These are phyloP conservation scores for Phrynocephalus versicolor DNA, from an alignment of 2,113 vertebrate genomes.

Conservation along the genomic window DNA sequence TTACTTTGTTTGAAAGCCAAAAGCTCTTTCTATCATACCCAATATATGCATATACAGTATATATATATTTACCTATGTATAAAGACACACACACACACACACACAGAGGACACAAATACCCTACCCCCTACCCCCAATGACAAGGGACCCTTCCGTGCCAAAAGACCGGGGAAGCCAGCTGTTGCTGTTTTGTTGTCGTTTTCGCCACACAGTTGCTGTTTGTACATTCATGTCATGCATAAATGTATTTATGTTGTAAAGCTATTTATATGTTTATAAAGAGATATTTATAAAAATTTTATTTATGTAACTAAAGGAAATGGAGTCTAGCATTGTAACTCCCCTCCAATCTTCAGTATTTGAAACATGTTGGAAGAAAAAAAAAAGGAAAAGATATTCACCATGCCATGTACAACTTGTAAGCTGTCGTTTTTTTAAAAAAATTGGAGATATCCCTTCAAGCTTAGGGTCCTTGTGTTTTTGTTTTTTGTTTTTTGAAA, in stretches of 20 bases:
- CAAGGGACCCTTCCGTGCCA: slow-evolving; percentile 74
- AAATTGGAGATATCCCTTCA: slow-evolving; percentile 36
- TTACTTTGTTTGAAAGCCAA: slow-evolving; percentile 64
- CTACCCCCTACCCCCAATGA: slow-evolving; percentile 26
- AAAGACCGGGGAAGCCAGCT: slow-evolving; percentile 77
- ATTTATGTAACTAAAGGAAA: slow-evolving; percentile 87
- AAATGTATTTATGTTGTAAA: slow-evolving; percentile 90
- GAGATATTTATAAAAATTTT: slow-evolving; percentile 87
- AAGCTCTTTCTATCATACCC: slow-evolving; percentile 66
- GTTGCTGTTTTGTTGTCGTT: no score
- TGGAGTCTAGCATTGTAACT: slow-evolving; percentile 79
- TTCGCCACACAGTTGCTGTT: slow-evolving; percentile 70
- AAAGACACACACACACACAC: slow-evolving; percentile 38
- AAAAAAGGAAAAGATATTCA: slow-evolving; percentile 43
- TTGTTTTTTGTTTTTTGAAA: no score
- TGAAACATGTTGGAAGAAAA: slow-evolving; percentile 66
- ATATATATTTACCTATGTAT: slow-evolving; percentile 55
- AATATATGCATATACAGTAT: slow-evolving; percentile 71
- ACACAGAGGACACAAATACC: slow-evolving; percentile 29
- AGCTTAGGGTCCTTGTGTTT: neutral
- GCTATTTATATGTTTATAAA: slow-evolving; percentile 90
- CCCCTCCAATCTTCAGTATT: slow-evolving; percentile 70
- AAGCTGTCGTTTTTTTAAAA: slow-evolving; percentile 79
- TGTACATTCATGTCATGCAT: slow-evolving; percentile 86
- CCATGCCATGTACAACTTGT: slow-evolving; percentile 69